Percentiles rank a stretch among this genome's conserved stretches.
These are phyloP conservation scores for Phaenicophaeus curvirostris DNA, from an alignment of 2,797 vertebrate species.

Conservation along the genomic window DNA sequence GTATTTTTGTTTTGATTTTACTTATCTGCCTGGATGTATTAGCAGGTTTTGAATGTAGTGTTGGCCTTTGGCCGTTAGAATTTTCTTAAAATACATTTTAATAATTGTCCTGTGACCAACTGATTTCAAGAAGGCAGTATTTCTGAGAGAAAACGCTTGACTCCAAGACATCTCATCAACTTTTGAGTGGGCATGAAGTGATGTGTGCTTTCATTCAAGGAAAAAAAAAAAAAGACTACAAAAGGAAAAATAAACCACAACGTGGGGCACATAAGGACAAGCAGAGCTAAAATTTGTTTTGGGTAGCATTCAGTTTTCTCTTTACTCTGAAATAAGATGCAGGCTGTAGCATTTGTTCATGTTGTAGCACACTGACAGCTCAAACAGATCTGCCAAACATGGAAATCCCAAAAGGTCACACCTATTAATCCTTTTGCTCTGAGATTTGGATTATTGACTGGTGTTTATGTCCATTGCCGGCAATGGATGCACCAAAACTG, in stretches of 20 bases:
- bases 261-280: slow-evolving; percentile 14
- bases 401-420: slow-evolving; percentile 58
- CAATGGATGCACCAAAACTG: slow-evolving; percentile 72
- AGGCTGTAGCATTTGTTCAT: slow-evolving; percentile 26
- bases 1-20: slow-evolving; percentile 56
- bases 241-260: not conserved
- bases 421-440: slow-evolving; percentile 51
- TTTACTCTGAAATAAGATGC: slow-evolving; percentile 42
- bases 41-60: slow-evolving; percentile 77
- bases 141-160: slow-evolving; percentile 44
- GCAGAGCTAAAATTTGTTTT: slow-evolving; percentile 41
- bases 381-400: slow-evolving; percentile 30
- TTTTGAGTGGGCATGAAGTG: not conserved
- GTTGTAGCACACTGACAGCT: slow-evolving; percentile 47
- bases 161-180: slow-evolving; percentile 9
- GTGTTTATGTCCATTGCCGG: slow-evolving; percentile 76
- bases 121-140: slow-evolving; percentile 47
- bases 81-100: slow-evolving; percentile 73
- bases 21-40: slow-evolving; percentile 76
- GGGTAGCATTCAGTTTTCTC: slow-evolving; percentile 39
- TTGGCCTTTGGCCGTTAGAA: slow-evolving; percentile 73
- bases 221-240: not conserved
- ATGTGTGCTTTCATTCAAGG: slow-evolving; percentile 28
- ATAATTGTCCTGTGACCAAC: slow-evolving; percentile 61
- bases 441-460: slow-evolving; percentile 63